Conservation (phyloP, 2,113 vertebrate species). For the Scomber colias region DNA sequence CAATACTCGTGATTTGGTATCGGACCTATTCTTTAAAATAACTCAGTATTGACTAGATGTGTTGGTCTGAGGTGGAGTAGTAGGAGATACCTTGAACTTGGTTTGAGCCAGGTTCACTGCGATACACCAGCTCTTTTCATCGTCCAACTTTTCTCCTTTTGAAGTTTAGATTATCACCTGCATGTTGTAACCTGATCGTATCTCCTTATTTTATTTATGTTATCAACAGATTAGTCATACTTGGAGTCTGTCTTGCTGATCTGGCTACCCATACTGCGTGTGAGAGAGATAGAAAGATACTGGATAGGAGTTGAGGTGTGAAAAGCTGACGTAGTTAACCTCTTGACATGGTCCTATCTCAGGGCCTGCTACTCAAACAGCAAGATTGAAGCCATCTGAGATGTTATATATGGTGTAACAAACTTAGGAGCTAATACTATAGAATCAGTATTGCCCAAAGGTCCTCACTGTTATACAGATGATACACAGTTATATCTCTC, state of each 20-base stretch:
- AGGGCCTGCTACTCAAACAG: neutral
- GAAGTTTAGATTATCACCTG: neutral
- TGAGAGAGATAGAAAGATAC: neutral
- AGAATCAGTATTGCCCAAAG: no score
- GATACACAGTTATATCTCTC: no score
- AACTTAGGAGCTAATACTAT: neutral
- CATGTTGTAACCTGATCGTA: neutral
- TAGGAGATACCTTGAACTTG: conserved; percentile 17
- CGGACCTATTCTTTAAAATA: neutral
- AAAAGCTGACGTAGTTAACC: neutral
- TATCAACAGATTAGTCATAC: neutral
- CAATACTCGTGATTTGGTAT: conserved; percentile 6
- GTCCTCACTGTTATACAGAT: no score
- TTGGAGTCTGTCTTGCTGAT: neutral
- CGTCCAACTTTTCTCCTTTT: conserved; percentile 3
- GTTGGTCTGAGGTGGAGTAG: conserved; percentile 12
- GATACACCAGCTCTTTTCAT: conserved; percentile 16
- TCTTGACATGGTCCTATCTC: neutral
- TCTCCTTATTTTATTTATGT: conserved; percentile 21
- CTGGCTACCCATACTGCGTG: neutral
- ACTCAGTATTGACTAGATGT: conserved; percentile 16
- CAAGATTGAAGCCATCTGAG: neutral
- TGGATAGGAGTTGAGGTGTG: neutral
- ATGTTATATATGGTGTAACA: neutral
- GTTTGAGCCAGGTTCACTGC: conserved; percentile 24